Evolutionary conservation across 2,888 invertebrate species (phyloP).

Genomic region (Drosophila niveifrons): DNA sequence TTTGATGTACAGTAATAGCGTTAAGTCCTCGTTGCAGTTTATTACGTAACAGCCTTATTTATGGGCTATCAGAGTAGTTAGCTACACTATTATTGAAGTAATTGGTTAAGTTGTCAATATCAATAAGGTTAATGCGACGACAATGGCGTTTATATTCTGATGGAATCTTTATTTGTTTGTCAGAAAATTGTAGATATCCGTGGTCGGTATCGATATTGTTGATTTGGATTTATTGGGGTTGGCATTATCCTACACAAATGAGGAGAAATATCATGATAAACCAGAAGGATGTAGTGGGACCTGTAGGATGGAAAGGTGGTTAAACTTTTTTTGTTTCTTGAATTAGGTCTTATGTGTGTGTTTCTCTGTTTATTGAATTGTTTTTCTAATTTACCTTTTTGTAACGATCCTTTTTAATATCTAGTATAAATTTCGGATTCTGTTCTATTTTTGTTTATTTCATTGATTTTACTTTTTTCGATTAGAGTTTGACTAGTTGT

Average conservation of each 20-base stretch:
- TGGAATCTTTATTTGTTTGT: too few species aligned
- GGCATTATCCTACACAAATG: too few species aligned
- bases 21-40: too few species aligned
- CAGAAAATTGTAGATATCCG: too few species aligned
- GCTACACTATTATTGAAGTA: neutral
- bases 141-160: too few species aligned
- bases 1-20: too few species aligned
- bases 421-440: neutral
- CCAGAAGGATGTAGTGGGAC: too few species aligned
- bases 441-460: neutral
- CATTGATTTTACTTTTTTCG: neutral
- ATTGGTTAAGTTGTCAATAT: neutral
- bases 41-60: too few species aligned
- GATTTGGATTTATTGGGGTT: neutral
- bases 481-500: too few species aligned
- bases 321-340: constrained; percentile 9
- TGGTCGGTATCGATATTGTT: neutral
- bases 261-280: neutral
- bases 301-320: neutral
- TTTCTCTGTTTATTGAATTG: neutral
- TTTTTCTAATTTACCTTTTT: neutral
- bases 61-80: neutral
- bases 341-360: constrained; percentile 17
- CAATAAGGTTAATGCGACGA: neutral
- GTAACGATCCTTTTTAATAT: neutral